Base-by-base conservation (phyloP, 2,888 invertebrate genomes). In the Mimumesa dahlbomi region DNA sequence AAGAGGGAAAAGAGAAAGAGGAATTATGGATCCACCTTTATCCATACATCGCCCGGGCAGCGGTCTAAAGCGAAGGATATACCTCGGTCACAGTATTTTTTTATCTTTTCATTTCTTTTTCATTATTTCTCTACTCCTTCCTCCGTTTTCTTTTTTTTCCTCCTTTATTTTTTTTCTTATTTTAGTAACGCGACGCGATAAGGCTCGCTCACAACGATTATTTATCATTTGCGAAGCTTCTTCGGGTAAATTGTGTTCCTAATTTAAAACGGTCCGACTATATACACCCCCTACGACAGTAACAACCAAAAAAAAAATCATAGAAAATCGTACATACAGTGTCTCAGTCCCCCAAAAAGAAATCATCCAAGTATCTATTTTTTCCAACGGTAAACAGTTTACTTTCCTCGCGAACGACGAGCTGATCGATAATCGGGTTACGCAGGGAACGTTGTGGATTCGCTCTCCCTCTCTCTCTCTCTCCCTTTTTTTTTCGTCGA, bases 1-100 rank as follows among this genome's bases (percentile, higher is more conserved):
- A 73, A 67, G 57, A 72, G 70, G 65, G 68, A 75, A 80, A 78
- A 78, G 77, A 75, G 75, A 77, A 72, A 81, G 82, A 84, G 82
- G 62, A 84, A 84, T 84, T 84, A 83, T 84, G 84, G 81, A 83
- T 82, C 73, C 75, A 66, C 79, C 77, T 82, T 84, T 84, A 84
- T 84, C 75, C 84, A 77, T 75, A 75, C 76, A 83, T 83, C 74
- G 82, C 71, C 42, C 61, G 48, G 29, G n/a, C 18, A 50, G 18
- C 43, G 52, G 58, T 49, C 64, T 36, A 36, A 66, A 73, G 57
- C 69, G 54, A 69, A 65, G 59, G 56, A 63, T 63, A 68, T 57
- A 54, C 56, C 53, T 46, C 25, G 62, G 38, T 59, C 63, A 59
- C 69, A 53, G 56, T 65, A 57, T 59, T 75, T 34, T 57, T 69